Conservation (phyloP, 2,797 vertebrate genomes). For the Kryptolebias ocellatus region DNA sequence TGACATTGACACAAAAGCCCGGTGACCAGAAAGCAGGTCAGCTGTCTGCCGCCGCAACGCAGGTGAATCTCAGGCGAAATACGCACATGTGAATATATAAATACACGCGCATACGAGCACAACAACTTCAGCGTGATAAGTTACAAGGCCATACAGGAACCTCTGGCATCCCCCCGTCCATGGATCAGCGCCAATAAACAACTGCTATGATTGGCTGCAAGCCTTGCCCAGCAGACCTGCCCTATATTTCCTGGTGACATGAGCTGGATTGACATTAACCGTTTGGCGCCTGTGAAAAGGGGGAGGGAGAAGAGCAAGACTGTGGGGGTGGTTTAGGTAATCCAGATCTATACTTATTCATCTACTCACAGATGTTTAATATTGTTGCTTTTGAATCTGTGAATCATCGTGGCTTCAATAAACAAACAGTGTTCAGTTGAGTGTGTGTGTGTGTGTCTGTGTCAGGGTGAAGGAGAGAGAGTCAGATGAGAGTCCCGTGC, state of each 20-base stretch:
- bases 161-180: conserved; percentile 45
- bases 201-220: conserved; percentile 59
- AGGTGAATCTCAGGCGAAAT: conserved; percentile 40
- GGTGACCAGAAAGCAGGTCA: conserved; percentile 53
- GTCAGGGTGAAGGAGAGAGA: conserved; percentile 31
- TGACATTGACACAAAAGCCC: conserved; percentile 53
- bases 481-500: conserved; percentile 84
- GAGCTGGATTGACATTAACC: conserved; percentile 50
- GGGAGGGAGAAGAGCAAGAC: background rate
- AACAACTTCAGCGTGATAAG: conserved; percentile 19
- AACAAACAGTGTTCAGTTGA: conserved; percentile 19
- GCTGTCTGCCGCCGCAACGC: conserved; percentile 58
- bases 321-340: background rate
- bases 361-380: background rate
- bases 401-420: background rate
- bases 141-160: conserved; percentile 37
- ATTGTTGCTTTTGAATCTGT: conserved; percentile 6
- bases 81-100: conserved; percentile 5
- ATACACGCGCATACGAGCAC: conserved; percentile 5
- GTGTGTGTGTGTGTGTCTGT: conserved; percentile 23
- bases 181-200: conserved; percentile 49
- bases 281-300: conserved; percentile 7
- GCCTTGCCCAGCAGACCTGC: conserved; percentile 56
- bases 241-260: conserved; percentile 62
- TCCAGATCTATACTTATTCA: conserved; percentile 10